These are phyloP conservation scores for Eonycteris spelaea DNA, from an alignment of 2,113 vertebrate species.

Conservation along the genomic window DNA sequence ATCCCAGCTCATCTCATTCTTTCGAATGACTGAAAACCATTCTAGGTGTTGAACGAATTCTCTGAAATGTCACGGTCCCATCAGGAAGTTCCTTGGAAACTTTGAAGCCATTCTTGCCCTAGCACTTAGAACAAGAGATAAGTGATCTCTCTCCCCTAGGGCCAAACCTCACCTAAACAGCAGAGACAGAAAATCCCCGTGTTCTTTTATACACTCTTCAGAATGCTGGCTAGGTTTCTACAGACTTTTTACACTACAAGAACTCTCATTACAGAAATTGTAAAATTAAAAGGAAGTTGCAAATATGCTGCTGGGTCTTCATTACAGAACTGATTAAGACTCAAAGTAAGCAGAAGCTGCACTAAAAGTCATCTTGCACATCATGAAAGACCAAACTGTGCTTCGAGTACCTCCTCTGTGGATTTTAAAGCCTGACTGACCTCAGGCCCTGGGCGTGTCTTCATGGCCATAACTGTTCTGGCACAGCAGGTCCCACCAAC, in stretches of 20 bases:
- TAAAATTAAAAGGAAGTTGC: constrained; percentile 72
- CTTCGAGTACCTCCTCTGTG: neutral
- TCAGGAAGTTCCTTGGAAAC: constrained; percentile 47
- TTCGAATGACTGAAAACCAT: constrained; percentile 6
- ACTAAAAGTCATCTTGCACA: constrained; percentile 1
- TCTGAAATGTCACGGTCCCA: constrained; percentile 38
- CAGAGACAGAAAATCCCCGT: constrained; percentile 53
- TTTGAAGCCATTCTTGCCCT: neutral
- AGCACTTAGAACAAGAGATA: constrained; percentile 32
- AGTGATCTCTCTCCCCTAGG: neutral
- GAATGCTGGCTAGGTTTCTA: constrained; percentile 57
- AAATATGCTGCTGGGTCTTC: constrained; percentile 65
- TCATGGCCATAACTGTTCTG: neutral
- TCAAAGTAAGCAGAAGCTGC: constrained; percentile 57
- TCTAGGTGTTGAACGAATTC: neutral
- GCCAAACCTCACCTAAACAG: constrained; percentile 28
- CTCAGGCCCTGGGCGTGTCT: neutral
- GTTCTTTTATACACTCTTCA: constrained; percentile 46
- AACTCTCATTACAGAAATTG: constrained; percentile 74
- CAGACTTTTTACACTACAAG: constrained; percentile 66
- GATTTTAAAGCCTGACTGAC: neutral
- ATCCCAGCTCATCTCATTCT: neutral
- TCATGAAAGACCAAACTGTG: neutral
- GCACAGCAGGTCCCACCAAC: neutral
- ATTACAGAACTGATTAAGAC: constrained; percentile 69